Evolutionary conservation across 2,888 invertebrate species (phyloP).

Genomic region (Cancer borealis): DNA sequence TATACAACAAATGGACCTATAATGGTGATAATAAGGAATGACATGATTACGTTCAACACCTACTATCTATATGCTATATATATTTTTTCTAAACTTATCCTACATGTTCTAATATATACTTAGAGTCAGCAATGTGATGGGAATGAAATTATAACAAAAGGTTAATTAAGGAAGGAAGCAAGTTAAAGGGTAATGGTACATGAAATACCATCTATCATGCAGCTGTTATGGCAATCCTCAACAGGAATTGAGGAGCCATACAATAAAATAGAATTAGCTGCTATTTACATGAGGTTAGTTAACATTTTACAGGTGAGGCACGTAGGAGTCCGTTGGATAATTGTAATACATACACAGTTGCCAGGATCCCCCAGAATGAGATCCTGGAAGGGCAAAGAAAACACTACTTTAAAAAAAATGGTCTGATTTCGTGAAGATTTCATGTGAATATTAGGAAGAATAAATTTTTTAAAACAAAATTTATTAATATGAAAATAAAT

Average conservation of each 20-base stretch:
- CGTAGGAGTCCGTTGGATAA: not conserved
- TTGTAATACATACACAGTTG: constrained; percentile 76
- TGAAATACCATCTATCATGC: not conserved
- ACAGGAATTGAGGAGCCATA: not conserved
- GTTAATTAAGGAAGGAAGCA: not conserved
- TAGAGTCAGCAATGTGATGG: not conserved
- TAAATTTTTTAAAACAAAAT: too few species aligned
- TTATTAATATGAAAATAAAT: too few species aligned
- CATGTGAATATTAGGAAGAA: too few species aligned
- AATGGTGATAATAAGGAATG: not conserved
- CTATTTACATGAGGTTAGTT: not conserved
- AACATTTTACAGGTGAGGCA: constrained; percentile 13
- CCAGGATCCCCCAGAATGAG: constrained; percentile 70
- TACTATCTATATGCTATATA: too few species aligned
- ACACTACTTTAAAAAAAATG: not conserved
- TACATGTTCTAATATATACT: not conserved
- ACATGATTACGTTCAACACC: not conserved
- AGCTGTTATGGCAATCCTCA: not conserved
- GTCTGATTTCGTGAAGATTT: not conserved
- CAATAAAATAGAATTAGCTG: not conserved
- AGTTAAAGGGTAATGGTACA: not conserved
- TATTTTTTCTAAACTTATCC: not conserved
- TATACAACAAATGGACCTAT: too few species aligned
- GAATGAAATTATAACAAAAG: not conserved
- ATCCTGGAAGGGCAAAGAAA: constrained; percentile 60